A percentile compares a stretch with the other conserved stretches of the same genome.
phyloP scores from a whole-genome alignment of 2,888 invertebrate species.

The Chloromyia formosa region DNA sequence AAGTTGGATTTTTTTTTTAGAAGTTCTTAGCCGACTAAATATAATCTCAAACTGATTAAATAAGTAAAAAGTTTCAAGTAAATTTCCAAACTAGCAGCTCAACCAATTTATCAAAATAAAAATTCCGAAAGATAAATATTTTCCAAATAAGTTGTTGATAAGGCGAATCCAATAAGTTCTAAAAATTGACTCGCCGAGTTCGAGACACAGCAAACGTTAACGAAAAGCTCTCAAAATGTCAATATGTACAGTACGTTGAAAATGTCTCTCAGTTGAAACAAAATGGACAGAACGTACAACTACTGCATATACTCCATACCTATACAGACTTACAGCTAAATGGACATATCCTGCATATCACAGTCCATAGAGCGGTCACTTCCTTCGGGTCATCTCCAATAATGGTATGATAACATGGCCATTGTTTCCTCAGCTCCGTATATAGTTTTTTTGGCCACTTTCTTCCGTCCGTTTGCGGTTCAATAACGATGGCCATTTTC shows the following conservation, averaged over 20 bases:
- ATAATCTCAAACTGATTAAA: too few species aligned
- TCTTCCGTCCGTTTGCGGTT: constrained; percentile 28
- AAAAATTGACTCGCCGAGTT: background rate
- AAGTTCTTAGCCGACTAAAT: too few species aligned
- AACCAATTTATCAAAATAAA: too few species aligned
- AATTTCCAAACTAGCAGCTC: too few species aligned
- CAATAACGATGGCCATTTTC: constrained; percentile 9
- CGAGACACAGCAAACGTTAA: constrained; percentile 6
- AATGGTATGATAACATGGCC: constrained; percentile 30
- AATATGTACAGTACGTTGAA: background rate
- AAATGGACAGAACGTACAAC: background rate
- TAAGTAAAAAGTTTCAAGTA: too few species aligned
- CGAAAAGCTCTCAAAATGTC: constrained; percentile 25
- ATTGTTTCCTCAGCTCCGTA: constrained; percentile 1
- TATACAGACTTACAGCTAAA: too few species aligned
- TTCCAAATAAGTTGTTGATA: background rate
- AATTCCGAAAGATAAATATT: background rate
- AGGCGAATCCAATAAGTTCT: background rate
- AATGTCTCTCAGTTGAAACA: background rate
- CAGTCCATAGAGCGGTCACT: constrained; percentile 9
- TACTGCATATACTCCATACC: too few species aligned
- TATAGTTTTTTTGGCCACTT: background rate
- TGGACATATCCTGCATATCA: too few species aligned
- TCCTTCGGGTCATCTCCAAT: constrained; percentile 20
- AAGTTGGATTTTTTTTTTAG: too few species aligned